Evolutionary conservation across 2,113 vertebrate genomes (phyloP).

Genomic region (Sciurus niger): DNA sequence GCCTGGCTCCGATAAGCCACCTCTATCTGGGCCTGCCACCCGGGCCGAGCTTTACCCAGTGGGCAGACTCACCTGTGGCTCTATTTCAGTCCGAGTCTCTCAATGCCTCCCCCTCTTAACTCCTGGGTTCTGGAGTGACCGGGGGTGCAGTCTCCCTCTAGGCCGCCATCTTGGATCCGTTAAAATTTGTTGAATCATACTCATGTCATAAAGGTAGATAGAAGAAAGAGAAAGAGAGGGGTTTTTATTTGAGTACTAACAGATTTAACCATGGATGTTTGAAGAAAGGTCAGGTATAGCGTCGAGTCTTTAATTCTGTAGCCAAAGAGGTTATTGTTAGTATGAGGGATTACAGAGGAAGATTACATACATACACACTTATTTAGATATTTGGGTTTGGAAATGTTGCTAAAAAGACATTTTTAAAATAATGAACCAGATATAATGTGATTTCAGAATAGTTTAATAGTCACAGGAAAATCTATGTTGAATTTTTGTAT

Average conservation of each 20-base stretch:
- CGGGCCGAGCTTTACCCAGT: too few relatives aligned
- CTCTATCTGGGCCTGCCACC: too few relatives aligned
- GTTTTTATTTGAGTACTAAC: background rate
- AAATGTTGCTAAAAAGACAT: background rate
- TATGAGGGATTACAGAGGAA: background rate
- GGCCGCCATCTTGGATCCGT: too few relatives aligned
- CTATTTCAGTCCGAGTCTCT: too few relatives aligned
- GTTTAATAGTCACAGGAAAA: background rate
- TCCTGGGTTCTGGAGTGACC: too few relatives aligned
- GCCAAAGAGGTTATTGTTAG: background rate
- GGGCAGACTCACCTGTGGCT: too few relatives aligned
- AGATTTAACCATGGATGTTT: background rate
- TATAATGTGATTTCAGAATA: background rate
- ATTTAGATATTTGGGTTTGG: constrained; percentile 43
- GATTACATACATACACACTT: background rate
- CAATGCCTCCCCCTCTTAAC: too few relatives aligned
- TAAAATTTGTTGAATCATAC: background rate
- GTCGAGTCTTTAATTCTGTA: background rate
- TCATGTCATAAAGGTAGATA: background rate
- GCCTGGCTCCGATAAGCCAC: too few relatives aligned
- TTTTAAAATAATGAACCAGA: background rate
- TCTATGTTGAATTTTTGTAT: background rate
- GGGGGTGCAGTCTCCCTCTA: too few relatives aligned
- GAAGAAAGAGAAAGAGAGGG: background rate
- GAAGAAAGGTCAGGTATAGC: background rate